Evolutionary conservation across 2,113 vertebrate species (phyloP).

Genomic region (Pica pica): DNA sequence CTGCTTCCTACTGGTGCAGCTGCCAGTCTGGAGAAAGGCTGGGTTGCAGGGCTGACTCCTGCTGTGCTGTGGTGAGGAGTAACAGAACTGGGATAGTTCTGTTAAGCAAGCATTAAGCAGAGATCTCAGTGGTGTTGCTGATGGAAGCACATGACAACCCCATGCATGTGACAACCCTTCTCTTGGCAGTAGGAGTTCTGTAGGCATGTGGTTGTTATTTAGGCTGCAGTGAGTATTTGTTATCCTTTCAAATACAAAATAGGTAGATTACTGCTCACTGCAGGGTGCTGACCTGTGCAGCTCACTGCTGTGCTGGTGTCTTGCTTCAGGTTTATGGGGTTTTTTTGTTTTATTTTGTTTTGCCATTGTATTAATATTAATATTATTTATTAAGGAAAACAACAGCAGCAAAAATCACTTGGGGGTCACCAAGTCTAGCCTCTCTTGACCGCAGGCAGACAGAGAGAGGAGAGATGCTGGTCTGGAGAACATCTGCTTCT

Average conservation of each 20-base stretch:
- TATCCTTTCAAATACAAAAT: neutral
- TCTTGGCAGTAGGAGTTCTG: neutral
- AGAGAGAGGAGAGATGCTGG: neutral
- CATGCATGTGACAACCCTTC: neutral
- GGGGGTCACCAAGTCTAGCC: neutral
- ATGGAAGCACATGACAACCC: neutral
- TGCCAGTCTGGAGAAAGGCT: neutral
- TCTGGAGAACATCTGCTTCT: neutral
- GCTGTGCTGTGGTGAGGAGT: neutral
- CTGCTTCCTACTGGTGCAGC: rapidly evolving
- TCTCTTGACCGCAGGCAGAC: neutral
- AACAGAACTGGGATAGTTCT: neutral
- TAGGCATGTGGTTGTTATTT: neutral
- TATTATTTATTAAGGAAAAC: neutral
- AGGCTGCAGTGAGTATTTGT: neutral
- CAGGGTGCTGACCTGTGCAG: neutral
- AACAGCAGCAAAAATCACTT: neutral
- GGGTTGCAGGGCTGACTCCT: neutral
- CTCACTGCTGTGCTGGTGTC: neutral
- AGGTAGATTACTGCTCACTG: neutral
- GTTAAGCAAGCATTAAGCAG: neutral
- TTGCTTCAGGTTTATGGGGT: neutral
- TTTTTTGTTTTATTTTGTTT: neutral
- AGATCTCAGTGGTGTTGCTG: neutral
- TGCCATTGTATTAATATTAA: neutral